A percentile compares a stretch with the other conserved stretches of the same genome.
Conservation (phyloP, 2,797 vertebrate genomes). For the Astyanax mexicanus region DNA sequence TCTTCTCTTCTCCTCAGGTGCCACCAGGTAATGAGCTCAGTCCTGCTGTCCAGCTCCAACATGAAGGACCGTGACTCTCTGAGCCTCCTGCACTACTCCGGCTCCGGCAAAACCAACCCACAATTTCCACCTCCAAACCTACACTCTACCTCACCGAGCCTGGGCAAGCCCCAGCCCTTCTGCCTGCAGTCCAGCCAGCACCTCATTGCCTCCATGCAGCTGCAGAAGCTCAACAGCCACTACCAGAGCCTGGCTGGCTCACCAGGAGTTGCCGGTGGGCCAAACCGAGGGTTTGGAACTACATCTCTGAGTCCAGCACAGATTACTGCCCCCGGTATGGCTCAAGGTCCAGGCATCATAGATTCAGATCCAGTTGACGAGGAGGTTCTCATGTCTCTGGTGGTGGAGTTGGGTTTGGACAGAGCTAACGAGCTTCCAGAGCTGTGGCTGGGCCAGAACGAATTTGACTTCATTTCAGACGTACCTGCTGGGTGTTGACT, state of each 20-base stretch:
- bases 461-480: constrained; percentile 85
- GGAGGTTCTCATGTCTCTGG: constrained; percentile 84
- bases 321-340: constrained; percentile 64
- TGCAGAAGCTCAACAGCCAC: constrained; percentile 87
- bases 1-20: constrained; percentile 59
- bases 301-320: constrained; percentile 61
- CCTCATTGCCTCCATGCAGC: constrained; percentile 83
- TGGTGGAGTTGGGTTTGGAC: constrained; percentile 87
- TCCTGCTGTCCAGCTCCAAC: constrained; percentile 70
- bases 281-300: constrained; percentile 63
- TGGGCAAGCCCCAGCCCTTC: constrained; percentile 77
- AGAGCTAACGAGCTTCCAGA: constrained; percentile 85
- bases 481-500: constrained; percentile 81
- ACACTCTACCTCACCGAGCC: constrained; percentile 58
- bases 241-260: constrained; percentile 75
- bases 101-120: constrained; percentile 71
- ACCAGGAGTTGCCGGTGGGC: constrained; percentile 34
- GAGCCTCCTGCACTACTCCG: constrained; percentile 76
- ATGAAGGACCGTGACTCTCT: constrained; percentile 79
- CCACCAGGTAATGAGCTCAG: constrained; percentile 77
- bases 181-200: constrained; percentile 77
- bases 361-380: constrained; percentile 86
- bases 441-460: constrained; percentile 88
- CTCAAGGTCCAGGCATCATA: constrained; percentile 72
- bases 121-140: constrained; percentile 71